phyloP scores from a whole-genome alignment of 2,888 invertebrate genomes.

The Cryptocephalus primarius region DNA sequence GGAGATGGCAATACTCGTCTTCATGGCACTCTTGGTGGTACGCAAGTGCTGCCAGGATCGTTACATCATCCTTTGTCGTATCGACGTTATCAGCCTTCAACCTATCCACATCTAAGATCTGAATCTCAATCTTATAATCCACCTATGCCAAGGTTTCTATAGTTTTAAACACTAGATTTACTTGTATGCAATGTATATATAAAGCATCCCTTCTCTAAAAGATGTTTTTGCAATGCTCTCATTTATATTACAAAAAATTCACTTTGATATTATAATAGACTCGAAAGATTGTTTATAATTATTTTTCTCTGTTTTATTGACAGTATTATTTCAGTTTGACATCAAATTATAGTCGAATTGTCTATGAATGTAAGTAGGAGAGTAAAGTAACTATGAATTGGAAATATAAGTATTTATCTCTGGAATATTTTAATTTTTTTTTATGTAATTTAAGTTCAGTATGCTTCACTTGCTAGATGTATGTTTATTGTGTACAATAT shows the following conservation, averaged over 20 bases:
- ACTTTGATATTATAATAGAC: too few relatives aligned
- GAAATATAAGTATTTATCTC: too few relatives aligned
- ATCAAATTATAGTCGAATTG: too few relatives aligned
- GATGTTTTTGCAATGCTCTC: constrained; percentile 2
- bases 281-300: too few relatives aligned
- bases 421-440: too few relatives aligned
- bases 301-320: too few relatives aligned
- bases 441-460: too few relatives aligned
- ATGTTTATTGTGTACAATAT: too few relatives aligned
- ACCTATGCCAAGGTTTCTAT: constrained; percentile 26
- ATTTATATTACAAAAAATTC: background rate
- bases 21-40: constrained; percentile 24
- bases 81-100: constrained; percentile 29
- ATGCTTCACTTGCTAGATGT: too few relatives aligned
- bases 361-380: too few relatives aligned
- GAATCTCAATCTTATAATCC: constrained; percentile 25
- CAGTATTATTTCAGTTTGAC: too few relatives aligned
- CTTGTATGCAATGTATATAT: constrained; percentile 17
- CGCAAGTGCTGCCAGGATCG: constrained; percentile 23
- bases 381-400: too few relatives aligned
- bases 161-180: constrained; percentile 16
- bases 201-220: constrained; percentile 8
- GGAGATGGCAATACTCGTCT: constrained; percentile 74
- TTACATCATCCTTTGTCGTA: constrained; percentile 24
- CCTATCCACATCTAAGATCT: constrained; percentile 26